Evolutionary conservation across 2,113 vertebrate genomes (phyloP), one percentile per base, ranked within the genome.

Genomic region (Ochotona curzoniae): DNA sequence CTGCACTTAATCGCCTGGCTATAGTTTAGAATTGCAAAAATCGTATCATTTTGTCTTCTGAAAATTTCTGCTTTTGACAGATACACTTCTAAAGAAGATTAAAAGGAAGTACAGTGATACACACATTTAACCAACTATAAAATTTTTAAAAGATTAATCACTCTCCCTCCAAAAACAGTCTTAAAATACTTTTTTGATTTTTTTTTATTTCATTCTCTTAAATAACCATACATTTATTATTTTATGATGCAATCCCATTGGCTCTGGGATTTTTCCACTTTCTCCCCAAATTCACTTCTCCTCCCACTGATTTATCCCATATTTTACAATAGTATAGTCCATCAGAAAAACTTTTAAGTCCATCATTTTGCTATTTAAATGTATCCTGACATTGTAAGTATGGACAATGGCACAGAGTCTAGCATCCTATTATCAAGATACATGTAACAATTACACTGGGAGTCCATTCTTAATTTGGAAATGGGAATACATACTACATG

Each of bases 31-130:
- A 98, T 98, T 76, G 98, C 97, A 95, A 98, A 44, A 4, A 93
- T 96, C 57, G 93, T 81, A 14, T 98, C 94, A 32, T 98, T 97
- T 74, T 91, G 97, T 60, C 78, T 94, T 83, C 89, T 98, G 91
- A 96, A 98, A 96, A 98, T 98, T 96, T 99, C 98, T 89, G 98
- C 98, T 94, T 96, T 98, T 93, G 98, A 98, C 76, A 98, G 95
- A 93, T 98, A 98, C 8, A 96, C 96, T 69, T 98, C 98, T 98
- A 96, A 76, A 97, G 91, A 79, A 95, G 85, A 91, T 49, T 26
- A 66, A 88, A 90, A 82, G 35, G 10, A 44, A 91, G 85, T 86
- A 94, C 21, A 82, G 38, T 61, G 7, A n/a, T 85, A 82, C 10
- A 44, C 47, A 75, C 13, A 12, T 85, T 86, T 25, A 49, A 74